These are phyloP conservation scores for Aviceda subcristata DNA, from an alignment of 2,113 vertebrate genomes.

Conservation along the genomic window DNA sequence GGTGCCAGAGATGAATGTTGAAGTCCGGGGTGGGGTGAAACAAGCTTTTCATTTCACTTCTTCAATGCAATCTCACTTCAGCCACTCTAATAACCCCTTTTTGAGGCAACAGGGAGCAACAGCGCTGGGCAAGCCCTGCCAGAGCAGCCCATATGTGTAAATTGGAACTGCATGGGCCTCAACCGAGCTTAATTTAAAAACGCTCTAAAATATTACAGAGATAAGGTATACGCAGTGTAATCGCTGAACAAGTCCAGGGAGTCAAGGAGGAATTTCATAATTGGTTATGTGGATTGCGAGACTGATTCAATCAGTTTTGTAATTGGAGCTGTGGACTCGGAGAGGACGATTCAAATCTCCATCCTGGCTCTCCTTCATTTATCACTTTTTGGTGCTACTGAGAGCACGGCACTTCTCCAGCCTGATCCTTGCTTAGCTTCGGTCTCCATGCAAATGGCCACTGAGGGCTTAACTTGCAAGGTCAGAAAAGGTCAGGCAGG, in stretches of 20 bases:
- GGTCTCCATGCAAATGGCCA: fast-evolving
- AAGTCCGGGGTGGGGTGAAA: background rate
- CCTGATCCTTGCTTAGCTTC: background rate
- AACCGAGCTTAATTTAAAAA: background rate
- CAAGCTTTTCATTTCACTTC: background rate
- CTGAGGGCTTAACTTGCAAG: background rate
- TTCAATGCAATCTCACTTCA: background rate
- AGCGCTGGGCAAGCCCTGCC: background rate
- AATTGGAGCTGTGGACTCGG: background rate
- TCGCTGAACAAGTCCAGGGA: background rate
- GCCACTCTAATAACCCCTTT: background rate
- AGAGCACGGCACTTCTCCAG: background rate
- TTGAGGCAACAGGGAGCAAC: background rate
- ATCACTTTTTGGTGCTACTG: background rate
- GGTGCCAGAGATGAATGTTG: background rate
- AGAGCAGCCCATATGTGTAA: background rate
- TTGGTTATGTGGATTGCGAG: background rate
- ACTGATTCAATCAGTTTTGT: background rate
- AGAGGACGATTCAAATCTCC: background rate
- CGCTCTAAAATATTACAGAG: background rate
- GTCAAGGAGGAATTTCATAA: background rate
- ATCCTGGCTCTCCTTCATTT: background rate
- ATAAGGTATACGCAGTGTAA: background rate
- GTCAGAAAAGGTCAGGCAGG: background rate
- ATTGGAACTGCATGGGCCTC: background rate